These are phyloP conservation scores for Sinhomidia bicolor DNA, from an alignment of 2,888 invertebrate genomes.

Conservation along the genomic window DNA sequence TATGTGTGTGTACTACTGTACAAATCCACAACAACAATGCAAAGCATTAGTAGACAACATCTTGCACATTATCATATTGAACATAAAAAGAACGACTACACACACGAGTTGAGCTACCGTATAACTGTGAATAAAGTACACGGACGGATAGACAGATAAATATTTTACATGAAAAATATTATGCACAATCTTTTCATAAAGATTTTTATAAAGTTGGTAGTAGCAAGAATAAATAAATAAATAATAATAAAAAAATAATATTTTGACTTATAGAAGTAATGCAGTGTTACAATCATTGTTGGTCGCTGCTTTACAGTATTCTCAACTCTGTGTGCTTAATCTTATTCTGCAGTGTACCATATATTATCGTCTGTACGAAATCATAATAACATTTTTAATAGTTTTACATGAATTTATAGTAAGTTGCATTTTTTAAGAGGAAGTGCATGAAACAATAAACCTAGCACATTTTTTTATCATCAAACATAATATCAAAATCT, in stretches of 20 bases:
- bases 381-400: background rate
- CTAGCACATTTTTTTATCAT: constrained; percentile 29
- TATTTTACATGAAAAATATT: background rate
- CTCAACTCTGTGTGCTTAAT: background rate
- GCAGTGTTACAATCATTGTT: constrained; percentile 16
- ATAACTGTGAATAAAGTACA: background rate
- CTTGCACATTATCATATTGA: background rate
- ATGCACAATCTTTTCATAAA: background rate
- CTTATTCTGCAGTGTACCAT: background rate
- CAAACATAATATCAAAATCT: constrained; percentile 58
- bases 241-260: too few species aligned
- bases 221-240: too few species aligned
- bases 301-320: background rate
- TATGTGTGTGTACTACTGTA: background rate
- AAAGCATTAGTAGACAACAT: constrained; percentile 15
- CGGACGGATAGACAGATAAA: background rate
- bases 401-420: too few species aligned
- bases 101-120: background rate
- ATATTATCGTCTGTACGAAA: too few species aligned
- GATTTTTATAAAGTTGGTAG: background rate
- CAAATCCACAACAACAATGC: constrained; percentile 13
- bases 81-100: background rate
- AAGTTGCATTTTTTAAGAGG: background rate
- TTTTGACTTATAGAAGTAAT: constrained; percentile 9
- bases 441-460: background rate